phyloP scores from a whole-genome alignment of 53 echinoderm and acorn worm species.

The Astropecten irregularis region DNA sequence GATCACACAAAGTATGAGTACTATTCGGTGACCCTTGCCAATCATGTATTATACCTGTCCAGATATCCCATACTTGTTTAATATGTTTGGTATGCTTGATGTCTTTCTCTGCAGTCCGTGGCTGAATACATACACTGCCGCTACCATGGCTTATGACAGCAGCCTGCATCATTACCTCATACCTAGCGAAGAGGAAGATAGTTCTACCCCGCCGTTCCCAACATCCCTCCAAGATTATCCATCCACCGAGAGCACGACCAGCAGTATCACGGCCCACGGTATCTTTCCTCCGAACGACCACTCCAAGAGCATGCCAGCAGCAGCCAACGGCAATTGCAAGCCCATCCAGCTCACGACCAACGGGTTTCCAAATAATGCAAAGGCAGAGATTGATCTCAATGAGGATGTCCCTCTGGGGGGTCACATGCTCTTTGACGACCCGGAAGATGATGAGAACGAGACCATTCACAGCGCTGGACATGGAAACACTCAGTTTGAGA shows the following conservation, averaged over 20 bases:
- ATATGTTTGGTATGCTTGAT: no score
- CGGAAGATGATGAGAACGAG: not conserved
- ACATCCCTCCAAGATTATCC: not conserved
- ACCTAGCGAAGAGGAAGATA: not conserved
- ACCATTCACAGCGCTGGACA: not conserved
- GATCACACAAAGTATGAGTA: no score
- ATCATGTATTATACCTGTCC: no score
- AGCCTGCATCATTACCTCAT: constrained; percentile 16
- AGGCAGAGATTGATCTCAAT: not conserved
- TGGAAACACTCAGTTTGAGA: constrained; percentile 7
- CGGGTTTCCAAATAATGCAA: not conserved
- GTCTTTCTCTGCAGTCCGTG: no score
- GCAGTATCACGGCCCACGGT: not conserved
- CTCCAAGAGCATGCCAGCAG: not conserved
- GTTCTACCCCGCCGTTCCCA: not conserved
- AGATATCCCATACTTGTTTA: no score
- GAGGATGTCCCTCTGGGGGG: constrained; percentile 19
- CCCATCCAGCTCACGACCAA: constrained; percentile 14
- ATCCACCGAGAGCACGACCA: not conserved
- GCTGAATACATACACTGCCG: no score
- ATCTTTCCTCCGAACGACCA: not conserved
- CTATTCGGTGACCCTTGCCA: no score
- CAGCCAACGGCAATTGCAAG: constrained; percentile 7
- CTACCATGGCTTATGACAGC: constrained; percentile 3
- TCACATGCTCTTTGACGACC: constrained; percentile 3